phyloP scores from a whole-genome alignment of 2,113 vertebrate genomes.

The Pionites leucogaster region DNA sequence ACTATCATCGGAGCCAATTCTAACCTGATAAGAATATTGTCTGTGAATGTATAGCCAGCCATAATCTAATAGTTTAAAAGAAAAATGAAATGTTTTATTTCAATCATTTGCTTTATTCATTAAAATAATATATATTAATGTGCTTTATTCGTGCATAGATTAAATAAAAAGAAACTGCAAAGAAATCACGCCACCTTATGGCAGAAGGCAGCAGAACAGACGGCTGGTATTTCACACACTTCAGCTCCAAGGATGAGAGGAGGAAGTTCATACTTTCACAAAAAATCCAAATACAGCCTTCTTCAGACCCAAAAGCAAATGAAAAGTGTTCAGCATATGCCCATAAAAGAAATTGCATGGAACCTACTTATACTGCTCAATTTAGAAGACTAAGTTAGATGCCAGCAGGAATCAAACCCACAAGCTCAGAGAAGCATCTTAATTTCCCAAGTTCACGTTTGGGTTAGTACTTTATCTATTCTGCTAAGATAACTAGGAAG shows the following conservation, averaged over 20 bases:
- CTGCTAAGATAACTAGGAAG: background rate
- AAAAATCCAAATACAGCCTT: background rate
- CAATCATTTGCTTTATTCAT: background rate
- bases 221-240: background rate
- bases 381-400: background rate
- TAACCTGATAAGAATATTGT: background rate
- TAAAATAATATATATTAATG: background rate
- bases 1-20: background rate
- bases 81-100: background rate
- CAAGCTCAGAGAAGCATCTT: background rate
- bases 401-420: background rate
- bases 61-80: background rate
- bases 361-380: background rate
- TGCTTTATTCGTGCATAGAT: background rate
- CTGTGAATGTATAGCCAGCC: background rate
- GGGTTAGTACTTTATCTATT: background rate
- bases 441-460: background rate
- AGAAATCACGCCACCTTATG: conserved; percentile 56
- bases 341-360: background rate
- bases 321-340: background rate
- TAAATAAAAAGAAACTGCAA: background rate
- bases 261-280: background rate
- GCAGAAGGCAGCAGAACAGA: background rate
- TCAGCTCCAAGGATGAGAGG: background rate
- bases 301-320: background rate